Evolutionary conservation across 2,888 invertebrate genomes (phyloP), one percentile per base, ranked within the genome.

Genomic region (Liodrosophila aerea): DNA sequence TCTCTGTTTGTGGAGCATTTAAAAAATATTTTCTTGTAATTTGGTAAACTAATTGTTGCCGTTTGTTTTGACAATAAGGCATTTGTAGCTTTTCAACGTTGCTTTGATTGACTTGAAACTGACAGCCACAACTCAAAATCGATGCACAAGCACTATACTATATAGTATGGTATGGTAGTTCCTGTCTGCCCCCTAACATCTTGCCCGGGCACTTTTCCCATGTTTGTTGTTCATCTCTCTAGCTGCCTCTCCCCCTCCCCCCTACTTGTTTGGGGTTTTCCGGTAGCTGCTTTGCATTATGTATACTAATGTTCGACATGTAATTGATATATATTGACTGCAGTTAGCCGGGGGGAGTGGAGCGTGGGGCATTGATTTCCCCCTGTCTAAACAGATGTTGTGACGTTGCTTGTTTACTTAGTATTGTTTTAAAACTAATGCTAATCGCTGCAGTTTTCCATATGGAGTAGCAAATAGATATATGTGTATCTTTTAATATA

Each of bases 61-160:
- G 71, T 77, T 72, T 87, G 87, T 87, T 87, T 87, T 87, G 87
- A 87, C 87, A 88, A 87, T 86, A 85, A 80, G 88, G 87, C 87
- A 88, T 87, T 88, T 87, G 87, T 87, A 86, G 86, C 85, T 82
- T 83, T 83, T 85, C 83, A 81, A 77, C 83, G 60, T 57, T 60
- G 64, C 70, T 83, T 81, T 81, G 83, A 81, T 83, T 81, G 81
- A 81, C 81, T 81, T 62, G 62, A 51, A 45, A 43, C 80, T 76
- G 78, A 75, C 78, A 81, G 65, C 59, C 22, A 13, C 27, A 11
- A 27, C 47, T 33, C 34, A 18, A 33, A 29, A 18, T 13, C 18
- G 11, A 18, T 33, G 13, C 16, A 27, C 11, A 13, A 7, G 33
- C 37, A 11, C 15, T 2, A 18, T 9, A 15, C n/a, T 7, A 13